Evolutionary conservation across 92 coral and sea anemone genomes (phyloP), one percentile per base, ranked within the genome.

Genomic region (Porites lobata): DNA sequence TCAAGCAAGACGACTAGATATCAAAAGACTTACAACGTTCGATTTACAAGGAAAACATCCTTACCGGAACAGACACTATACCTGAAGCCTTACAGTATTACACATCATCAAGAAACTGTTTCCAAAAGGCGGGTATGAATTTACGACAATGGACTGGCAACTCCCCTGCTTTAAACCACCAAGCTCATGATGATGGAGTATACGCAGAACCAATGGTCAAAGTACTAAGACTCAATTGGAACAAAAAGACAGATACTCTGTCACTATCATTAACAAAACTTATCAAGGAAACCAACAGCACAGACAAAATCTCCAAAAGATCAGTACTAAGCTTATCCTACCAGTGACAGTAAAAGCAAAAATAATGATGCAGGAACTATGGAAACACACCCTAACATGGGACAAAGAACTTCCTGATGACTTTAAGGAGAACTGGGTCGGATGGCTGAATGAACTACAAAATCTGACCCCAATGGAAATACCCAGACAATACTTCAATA

Each of bases 111-210:
- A 74, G 82, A 74, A 50, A 61, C 62, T 57, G 38, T 43, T 61
- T 85, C 82, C 58, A 32, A 57, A 56, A 75, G 58, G 88, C 88
- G 18, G 72, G 72, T 43, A 85, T 85, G 88, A 85, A 75, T 74
- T 79, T 90, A 65, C 89, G 77, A 51, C 92, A 90, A 72, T 90
- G 89, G 92, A 78, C 92, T 24, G 74, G 59, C 51, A 84, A 90
- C 89, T 90, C 93, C 22, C 65, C 75, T 73, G 72, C 71, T 50
- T 75, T 89, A 71, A 89, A 24, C 26, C 26, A 1, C 26, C 26
- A 24, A 24, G 26, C 26, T 24, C 26, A 24, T 24, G 26, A 24
- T 24, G 26, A 24, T 1, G 26, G 26, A 24, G 26, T 24, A 24
- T 24, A 24, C 26, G 26, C 26, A 24, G 81, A 81, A 14, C 52